These are phyloP conservation scores for Miichthys miiuy DNA, from an alignment of 2,797 vertebrate species.

Conservation along the genomic window DNA sequence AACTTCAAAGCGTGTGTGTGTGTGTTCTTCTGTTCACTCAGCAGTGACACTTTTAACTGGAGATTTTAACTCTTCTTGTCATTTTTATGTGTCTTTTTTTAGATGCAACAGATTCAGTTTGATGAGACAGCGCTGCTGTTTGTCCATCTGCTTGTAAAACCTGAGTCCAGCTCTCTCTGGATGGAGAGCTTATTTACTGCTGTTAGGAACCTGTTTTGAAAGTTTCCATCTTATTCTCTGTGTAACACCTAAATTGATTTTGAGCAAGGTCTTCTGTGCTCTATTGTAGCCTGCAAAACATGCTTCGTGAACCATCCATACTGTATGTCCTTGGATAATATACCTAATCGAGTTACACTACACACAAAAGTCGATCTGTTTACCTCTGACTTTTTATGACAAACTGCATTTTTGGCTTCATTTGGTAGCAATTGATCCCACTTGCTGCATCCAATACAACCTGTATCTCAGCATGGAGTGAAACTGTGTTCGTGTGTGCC, in stretches of 20 bases:
- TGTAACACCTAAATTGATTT: background rate
- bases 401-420: background rate
- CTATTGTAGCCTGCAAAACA: background rate
- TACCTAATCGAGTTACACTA: background rate
- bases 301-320: background rate
- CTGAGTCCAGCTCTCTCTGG: background rate
- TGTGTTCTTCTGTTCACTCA: constrained; percentile 8
- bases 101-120: constrained; percentile 14
- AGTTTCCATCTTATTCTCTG: background rate
- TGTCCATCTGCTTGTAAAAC: constrained; percentile 5
- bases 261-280: background rate
- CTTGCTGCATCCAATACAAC: background rate
- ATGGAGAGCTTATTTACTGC: background rate
- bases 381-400: background rate
- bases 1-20: constrained; percentile 30
- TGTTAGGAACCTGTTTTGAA: background rate
- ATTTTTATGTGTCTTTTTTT: background rate
- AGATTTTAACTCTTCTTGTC: constrained; percentile 3
- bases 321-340: background rate
- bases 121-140: constrained; percentile 9
- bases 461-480: background rate
- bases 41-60: background rate
- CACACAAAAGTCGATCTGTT: background rate
- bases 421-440: background rate
- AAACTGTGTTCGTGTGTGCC: background rate